Evolutionary conservation across 2,888 invertebrate genomes (phyloP), one percentile per base, ranked within the genome.

Genomic region (Camptogramma bilineatum): DNA sequence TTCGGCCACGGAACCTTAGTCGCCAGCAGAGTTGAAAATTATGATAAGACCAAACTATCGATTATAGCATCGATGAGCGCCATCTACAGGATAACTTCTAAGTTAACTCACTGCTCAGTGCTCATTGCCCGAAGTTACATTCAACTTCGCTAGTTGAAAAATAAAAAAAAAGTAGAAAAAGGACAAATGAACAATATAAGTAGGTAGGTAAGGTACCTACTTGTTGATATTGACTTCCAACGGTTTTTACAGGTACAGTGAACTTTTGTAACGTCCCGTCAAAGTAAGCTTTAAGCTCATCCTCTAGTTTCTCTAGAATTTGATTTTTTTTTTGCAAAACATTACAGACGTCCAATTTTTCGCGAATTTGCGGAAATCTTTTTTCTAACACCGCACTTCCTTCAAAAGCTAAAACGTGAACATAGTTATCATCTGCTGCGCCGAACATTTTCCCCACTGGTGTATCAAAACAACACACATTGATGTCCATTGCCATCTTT

Each of bases 181-280:
- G n/a, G n/a, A n/a, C n/a, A n/a, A n/a, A n/a, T n/a, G n/a, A n/a
- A n/a, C n/a, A n/a, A n/a, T n/a, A n/a, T n/a, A n/a, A n/a, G n/a
- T n/a, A n/a, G n/a, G n/a, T n/a, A n/a, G n/a, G n/a, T n/a, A n/a
- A 42, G 18, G 39, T 10, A 31, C 63, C 34, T 71, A 91, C 93
- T 82, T 88, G 88, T 79, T 92, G 92, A 79, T 91, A 93, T 44
- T 87, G 84, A 0, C 92, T 86, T 10, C 93, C 93, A 69, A 83
- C 71, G 13, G 78, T 80, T 80, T 88, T 87, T n/a, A 91, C 66
- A 8, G 90, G 87, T 16, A 86, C 73, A 28, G 81, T 77, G 68
- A 93, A 93, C 52, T 81, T 82, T 56, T 82, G 86, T 0, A 89
- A 70, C 60, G 82, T 78, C n/a, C 88, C 87, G 18, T 78, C 69